Percentiles rank a stretch among this genome's conserved stretches.
Evolutionary conservation across 35 echinoderm and acorn worm species (phyloP).

Genomic region (Nesometra sesokonis): DNA sequence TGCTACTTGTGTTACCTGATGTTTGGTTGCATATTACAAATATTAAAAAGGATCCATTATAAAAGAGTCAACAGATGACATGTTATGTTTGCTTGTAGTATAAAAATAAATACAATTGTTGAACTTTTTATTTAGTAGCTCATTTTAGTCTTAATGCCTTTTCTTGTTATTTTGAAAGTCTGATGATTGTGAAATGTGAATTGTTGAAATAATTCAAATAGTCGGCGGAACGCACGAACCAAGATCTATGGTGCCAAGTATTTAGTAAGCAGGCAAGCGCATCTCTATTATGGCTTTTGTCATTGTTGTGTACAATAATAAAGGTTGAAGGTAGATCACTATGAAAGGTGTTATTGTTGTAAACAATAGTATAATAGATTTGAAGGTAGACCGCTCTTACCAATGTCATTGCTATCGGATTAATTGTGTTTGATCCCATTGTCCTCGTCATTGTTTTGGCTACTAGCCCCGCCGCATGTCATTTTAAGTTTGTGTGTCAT

Average conservation of each 20-base stretch:
- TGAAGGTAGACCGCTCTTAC: neutral
- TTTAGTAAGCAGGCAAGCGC: neutral
- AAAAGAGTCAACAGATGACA: too few species aligned
- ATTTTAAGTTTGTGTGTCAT: neutral
- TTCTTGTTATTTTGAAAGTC: too few species aligned
- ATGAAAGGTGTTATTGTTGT: neutral
- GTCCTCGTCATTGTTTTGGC: neutral
- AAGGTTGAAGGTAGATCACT: neutral
- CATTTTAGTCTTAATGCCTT: too few species aligned
- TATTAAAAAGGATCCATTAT: too few species aligned
- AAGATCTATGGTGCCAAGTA: neutral
- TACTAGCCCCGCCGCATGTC: neutral
- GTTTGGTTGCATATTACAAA: too few species aligned
- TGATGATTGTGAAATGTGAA: neutral
- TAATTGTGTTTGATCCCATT: neutral
- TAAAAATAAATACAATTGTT: too few species aligned
- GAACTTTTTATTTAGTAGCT: too few species aligned
- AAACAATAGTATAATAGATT: neutral
- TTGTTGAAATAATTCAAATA: neutral
- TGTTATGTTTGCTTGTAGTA: too few species aligned
- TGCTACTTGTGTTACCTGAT: too few species aligned
- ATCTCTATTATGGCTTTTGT: neutral
- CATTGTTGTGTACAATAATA: neutral
- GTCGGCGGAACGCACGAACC: neutral
- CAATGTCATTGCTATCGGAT: neutral